Evolutionary conservation across 1,140 invertebrate genomes (phyloP), one percentile per base, ranked within the genome.

Genomic region (Eriosoma lanigerum): DNA sequence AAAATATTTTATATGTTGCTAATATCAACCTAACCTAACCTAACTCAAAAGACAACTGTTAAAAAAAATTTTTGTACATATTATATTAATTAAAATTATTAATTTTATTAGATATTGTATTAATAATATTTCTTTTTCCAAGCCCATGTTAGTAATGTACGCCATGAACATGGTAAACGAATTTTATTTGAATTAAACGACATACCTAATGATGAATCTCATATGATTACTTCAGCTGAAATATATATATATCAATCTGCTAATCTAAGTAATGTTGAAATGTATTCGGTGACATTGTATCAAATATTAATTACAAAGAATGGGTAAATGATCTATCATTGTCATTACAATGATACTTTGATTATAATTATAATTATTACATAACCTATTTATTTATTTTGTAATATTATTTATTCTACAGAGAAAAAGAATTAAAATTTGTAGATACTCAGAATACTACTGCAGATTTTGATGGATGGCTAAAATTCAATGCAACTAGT

Each of bases 101-200:
- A 15, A 48, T 48, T 48, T 15, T 48, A 48, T 6, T 48, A 48
- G 4, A 10, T 15, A 48, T 13, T 10, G 46, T 48, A 29, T 50
- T 26, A 50, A 0, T 26, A 12, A 24, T 24, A 5, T 50, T 50
- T 19, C 50, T 70, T 70, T 19, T 52, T 52, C 90, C 90, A 89
- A 85, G 88, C 90, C 85, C 92, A 92, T 83, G 88, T 92, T 32
- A 88, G 90, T 52, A 89, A 90, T 29, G 88, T 93, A 46, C 89
- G 94, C 3, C 94, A 96, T 84, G 93, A 94, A 82, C 90, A 92
- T 84, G 94, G 95, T 4, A 90, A 93, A 83, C 89, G 93, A 56
- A 90, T 97, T 19, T 97, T 93, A 93, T 98, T 98, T 86, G 94
- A 97, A 85, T 91, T 96, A 12, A 90, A 91, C 6, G 94, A 96